Evolutionary conservation across 2,888 invertebrate genomes (phyloP), one percentile per base, ranked within the genome.

Genomic region (Branchipolynoe longqiensis): DNA sequence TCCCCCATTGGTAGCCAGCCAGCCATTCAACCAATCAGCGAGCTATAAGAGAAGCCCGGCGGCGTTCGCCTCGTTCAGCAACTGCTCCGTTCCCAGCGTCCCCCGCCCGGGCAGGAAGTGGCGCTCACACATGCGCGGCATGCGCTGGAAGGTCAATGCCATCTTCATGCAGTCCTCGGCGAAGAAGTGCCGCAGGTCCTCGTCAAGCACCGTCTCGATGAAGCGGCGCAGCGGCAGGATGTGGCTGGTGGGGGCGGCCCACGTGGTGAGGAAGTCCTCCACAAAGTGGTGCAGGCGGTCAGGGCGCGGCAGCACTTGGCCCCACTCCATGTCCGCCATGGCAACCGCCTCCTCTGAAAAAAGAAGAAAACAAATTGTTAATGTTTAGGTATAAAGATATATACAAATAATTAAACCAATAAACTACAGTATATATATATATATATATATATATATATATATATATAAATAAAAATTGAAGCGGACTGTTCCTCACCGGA

Each of bases 241-340:
- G 88, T 94, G 94, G 58, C 91, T 91, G 25, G 86, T 85, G 0
- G 92, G 92, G 0, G 91, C 93, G 78, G 93, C 92, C 94, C 94
- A 94, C 0, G 88, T 85, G 0, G 94, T 94, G 8, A 94, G 91
- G 89, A 94, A 94, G 88, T 94, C 94, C 89, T 94, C 94, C 18
- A 94, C 91, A 3, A 94, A 91, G 89, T 94, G 94, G 88, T 94
- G 94, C 12, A 94, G 84, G 1, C 89, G 87, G 12, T 89, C 88
- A 0, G 94, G 94, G 22, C 90, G 89, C 0, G 94, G 94, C 48
- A 94, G 89, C 14, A 89, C 88, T 48, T 91, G 90, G 22, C 89
- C 83, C 4, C 33, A 84, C 25, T 85, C 87, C 91, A 93, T 92
- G 22, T 90, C 88, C 31, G 86, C 58, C 54, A 88, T 92, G 92